Evolutionary conservation across 2,113 vertebrate species (phyloP), one percentile per base, ranked within the genome.

Genomic region (Setophaga kirtlandii): DNA sequence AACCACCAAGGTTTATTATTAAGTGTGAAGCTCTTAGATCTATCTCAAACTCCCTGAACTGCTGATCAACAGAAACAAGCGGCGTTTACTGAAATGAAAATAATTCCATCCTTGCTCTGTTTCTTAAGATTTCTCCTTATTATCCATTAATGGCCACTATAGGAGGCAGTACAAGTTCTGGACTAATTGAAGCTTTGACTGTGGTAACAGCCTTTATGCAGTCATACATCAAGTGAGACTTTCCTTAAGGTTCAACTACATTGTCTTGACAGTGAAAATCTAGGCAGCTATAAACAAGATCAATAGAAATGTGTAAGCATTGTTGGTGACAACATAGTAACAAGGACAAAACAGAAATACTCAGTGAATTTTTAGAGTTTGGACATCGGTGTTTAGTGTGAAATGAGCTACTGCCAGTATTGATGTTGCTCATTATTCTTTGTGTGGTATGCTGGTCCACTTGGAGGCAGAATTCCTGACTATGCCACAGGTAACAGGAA

Each of bases 221-320:
- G 69, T 89, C 31, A 14, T 75, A 75, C 41, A 87, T 65, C 67
- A 92, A 92, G 90, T 76, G 70, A 85, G 62, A 58, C 49, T 94
- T 93, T 83, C 67, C 75, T 95, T 89, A 76, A 85, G 59, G 67
- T 85, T 96, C 82, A 41, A 30, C 62, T 87, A 16, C 70, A 24
- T 93, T 93, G 77, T 87, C 69, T 91, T 90, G 85, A 65, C 87
- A 91, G 74, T 76, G 85, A 90, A 95, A 95, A 69, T 62, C 75
- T 60, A 85, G 92, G 92, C 92, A 96, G 70, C 82, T 85, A 56
- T 94, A 94, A 96, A 87, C 58, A 91, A 97, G 95, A 97, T 96
- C 88, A 96, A 85, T 91, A 93, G 85, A 93, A 90, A 86, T 69
- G 63, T 93, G 55, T 91, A 92, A 83, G 79, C 46, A 52, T 75